Conservation (phyloP, 2,888 invertebrate genomes). For the Cataglyphis altisquamis region DNA sequence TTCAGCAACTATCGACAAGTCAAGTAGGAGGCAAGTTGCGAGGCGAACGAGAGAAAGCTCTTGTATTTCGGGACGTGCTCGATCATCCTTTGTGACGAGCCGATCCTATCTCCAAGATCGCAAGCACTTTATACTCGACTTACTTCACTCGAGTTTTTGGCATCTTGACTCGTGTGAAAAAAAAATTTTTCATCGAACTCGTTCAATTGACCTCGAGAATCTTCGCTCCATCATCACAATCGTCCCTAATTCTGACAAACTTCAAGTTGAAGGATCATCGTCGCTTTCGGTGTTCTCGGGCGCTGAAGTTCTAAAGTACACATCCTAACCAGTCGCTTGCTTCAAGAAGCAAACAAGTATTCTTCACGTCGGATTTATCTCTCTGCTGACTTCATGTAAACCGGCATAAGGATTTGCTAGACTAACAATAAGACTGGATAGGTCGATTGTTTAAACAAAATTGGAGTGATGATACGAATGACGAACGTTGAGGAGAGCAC, state of each 20-base stretch:
- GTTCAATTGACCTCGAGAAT: conserved; percentile 8
- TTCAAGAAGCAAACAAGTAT: conserved; percentile 29
- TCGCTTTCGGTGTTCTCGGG: not conserved
- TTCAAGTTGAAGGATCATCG: conserved; percentile 14
- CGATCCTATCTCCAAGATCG: conserved; percentile 26
- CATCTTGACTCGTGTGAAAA: not conserved
- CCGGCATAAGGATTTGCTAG: conserved; percentile 25
- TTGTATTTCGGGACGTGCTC: conserved; percentile 5
- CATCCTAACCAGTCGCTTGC: conserved; percentile 12
- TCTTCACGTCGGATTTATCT: conserved; percentile 43
- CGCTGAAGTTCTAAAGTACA: not conserved
- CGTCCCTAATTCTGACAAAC: conserved; percentile 14
- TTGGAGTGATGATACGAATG: not conserved
- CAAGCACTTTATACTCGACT: not conserved
- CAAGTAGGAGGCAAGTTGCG: conserved; percentile 38
- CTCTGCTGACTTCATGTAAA: conserved; percentile 42
- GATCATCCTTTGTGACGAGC: conserved; percentile 15
- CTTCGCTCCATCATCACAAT: not conserved
- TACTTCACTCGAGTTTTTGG: not conserved
- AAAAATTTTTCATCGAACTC: conserved; percentile 23
- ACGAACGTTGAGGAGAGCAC: conserved; percentile 10
- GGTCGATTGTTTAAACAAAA: conserved; percentile 26
- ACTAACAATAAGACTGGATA: conserved; percentile 22
- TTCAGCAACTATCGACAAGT: conserved; percentile 31
- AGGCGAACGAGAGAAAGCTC: conserved; percentile 12